Percentiles rank a stretch among this genome's conserved stretches.
These are phyloP conservation scores for Choloepus hoffmanni DNA, from an alignment of 2,113 vertebrate species.

Conservation along the genomic window DNA sequence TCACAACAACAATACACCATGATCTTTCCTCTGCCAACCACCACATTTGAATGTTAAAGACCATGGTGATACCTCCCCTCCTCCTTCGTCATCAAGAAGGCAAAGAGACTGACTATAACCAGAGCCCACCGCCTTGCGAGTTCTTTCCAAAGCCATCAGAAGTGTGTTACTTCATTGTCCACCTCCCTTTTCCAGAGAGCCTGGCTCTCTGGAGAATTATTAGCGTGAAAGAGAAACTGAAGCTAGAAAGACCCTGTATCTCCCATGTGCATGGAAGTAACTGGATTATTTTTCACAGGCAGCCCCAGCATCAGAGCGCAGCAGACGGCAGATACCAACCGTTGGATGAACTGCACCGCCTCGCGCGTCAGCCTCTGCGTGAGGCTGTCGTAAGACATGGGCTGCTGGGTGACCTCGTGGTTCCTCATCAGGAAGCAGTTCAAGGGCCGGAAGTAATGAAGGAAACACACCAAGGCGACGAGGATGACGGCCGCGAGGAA, in stretches of 20 bases:
- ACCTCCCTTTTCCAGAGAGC: accelerated
- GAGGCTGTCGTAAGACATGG: slow-evolving; percentile 88
- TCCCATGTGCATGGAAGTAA: accelerated
- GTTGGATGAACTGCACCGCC: slow-evolving; percentile 87
- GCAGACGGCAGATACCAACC: slow-evolving; percentile 80
- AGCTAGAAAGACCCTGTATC: accelerated
- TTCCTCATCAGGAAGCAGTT: slow-evolving; percentile 94
- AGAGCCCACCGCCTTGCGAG: accelerated
- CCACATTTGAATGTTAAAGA: background rate
- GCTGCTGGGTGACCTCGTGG: slow-evolving; percentile 89
- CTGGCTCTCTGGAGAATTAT: background rate
- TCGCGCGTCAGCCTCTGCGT: slow-evolving; percentile 90
- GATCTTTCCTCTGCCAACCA: background rate
- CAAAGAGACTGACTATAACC: background rate
- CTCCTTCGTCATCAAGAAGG: background rate
- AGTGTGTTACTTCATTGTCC: too few species aligned
- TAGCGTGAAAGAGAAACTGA: accelerated
- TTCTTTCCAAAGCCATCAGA: background rate
- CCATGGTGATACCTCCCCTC: too few species aligned
- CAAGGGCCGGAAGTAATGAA: slow-evolving; percentile 86
- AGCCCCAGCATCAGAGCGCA: background rate
- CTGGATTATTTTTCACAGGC: accelerated
- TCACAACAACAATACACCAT: background rate
- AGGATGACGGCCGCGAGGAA: slow-evolving; percentile 12
- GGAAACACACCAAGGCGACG: slow-evolving; percentile 72